Evolutionary conservation across 2,113 vertebrate species (phyloP).

Genomic region (Aspiorhynchus laticeps): DNA sequence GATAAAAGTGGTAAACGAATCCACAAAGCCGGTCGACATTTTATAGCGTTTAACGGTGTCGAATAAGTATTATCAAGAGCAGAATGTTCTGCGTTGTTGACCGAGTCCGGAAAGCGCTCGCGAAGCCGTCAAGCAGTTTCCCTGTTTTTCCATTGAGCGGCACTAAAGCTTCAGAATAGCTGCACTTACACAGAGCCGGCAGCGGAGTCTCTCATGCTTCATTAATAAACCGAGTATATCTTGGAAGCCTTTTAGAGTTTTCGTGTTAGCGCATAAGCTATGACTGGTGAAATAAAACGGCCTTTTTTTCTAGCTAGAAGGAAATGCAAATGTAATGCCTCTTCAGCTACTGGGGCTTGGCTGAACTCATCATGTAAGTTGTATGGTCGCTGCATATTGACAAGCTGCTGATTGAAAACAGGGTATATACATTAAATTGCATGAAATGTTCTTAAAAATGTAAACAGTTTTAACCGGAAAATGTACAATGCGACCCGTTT

Average conservation of each 20-base stretch:
- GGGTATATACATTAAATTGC: neutral
- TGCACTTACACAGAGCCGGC: slow-evolving; percentile 35
- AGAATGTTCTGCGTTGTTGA: neutral
- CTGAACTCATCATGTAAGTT: neutral
- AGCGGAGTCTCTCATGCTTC: neutral
- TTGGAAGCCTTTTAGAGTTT: slow-evolving; percentile 33
- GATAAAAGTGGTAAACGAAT: neutral
- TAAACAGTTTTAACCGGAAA: neutral
- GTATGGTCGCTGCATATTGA: neutral
- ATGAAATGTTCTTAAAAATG: neutral
- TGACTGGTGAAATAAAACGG: slow-evolving; percentile 32
- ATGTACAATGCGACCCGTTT: neutral
- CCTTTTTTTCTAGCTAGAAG: slow-evolving; percentile 11
- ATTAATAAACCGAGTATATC: slow-evolving; percentile 37
- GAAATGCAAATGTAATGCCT: slow-evolving; percentile 36
- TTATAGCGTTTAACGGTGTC: neutral
- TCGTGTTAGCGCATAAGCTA: slow-evolving; percentile 22
- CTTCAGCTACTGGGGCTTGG: slow-evolving; percentile 13
- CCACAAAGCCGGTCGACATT: neutral
- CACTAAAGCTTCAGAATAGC: slow-evolving; percentile 78
- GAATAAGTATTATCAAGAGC: neutral
- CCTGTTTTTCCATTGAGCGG: slow-evolving; percentile 80
- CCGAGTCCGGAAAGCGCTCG: slow-evolving; percentile 21
- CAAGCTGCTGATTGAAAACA: neutral
- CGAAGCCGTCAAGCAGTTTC: slow-evolving; percentile 72